Percentiles rank a stretch among this genome's conserved stretches.
Conservation (phyloP, 2,888 invertebrate species). For the Orgyia antiqua region DNA sequence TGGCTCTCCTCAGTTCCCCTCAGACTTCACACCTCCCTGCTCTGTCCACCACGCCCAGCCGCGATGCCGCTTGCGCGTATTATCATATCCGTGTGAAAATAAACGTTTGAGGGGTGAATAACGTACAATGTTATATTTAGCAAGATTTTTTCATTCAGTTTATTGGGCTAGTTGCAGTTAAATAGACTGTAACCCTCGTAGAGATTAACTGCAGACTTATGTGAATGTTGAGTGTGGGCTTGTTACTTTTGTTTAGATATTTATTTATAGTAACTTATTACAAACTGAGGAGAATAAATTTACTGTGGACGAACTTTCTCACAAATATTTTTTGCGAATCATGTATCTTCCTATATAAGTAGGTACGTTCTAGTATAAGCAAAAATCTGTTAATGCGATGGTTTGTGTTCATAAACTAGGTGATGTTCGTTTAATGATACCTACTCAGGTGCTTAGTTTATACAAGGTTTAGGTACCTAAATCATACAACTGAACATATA, state of each 20-base stretch:
- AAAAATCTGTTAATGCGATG: too few species aligned
- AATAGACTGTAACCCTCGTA: slow-evolving; percentile 54
- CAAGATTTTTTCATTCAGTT: slow-evolving; percentile 59
- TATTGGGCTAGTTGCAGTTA: slow-evolving; percentile 52
- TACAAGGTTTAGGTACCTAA: too few species aligned
- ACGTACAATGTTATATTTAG: slow-evolving; percentile 58
- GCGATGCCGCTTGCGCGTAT: slow-evolving; percentile 40
- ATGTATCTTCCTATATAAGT: too few species aligned
- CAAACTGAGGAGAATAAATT: too few species aligned
- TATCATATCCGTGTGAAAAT: slow-evolving; percentile 66
- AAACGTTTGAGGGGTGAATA: slow-evolving; percentile 51
- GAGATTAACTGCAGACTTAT: slow-evolving; percentile 60
- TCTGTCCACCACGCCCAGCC: slow-evolving; percentile 56
- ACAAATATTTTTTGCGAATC: too few species aligned
- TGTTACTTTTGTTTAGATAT: slow-evolving; percentile 34
- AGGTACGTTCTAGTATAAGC: too few species aligned
- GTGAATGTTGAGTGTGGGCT: slow-evolving; percentile 42
- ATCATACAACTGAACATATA: too few species aligned
- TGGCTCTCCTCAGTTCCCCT: slow-evolving; percentile 32
- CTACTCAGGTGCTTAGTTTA: too few species aligned
- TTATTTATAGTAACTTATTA: too few species aligned
- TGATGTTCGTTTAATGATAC: too few species aligned
- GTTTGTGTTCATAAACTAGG: too few species aligned
- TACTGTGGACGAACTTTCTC: too few species aligned
- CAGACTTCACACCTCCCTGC: slow-evolving; percentile 21